These are phyloP conservation scores for Chromis chromis DNA, from an alignment of 2,797 vertebrate genomes.

Conservation along the genomic window DNA sequence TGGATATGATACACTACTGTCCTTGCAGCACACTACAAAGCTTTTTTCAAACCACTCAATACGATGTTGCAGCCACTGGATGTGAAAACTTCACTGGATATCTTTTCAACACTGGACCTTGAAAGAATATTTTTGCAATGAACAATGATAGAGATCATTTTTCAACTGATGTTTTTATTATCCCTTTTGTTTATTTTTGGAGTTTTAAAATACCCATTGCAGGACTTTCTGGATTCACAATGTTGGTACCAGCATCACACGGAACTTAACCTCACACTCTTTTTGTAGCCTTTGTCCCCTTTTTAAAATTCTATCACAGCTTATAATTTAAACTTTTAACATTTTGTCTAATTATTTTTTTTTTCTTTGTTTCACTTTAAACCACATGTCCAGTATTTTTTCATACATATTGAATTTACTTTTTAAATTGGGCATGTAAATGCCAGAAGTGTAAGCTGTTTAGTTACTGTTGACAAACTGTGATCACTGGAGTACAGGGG, in stretches of 20 bases:
- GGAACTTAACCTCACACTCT: background rate
- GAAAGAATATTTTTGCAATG: constrained; percentile 23
- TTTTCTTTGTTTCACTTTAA: background rate
- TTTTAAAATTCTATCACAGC: background rate
- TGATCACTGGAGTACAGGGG: background rate
- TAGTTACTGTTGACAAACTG: background rate
- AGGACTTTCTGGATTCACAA: constrained; percentile 12
- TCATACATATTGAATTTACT: background rate
- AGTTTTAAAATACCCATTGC: constrained; percentile 31
- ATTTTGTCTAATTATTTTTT: background rate
- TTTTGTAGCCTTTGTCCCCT: background rate
- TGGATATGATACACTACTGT: constrained; percentile 21
- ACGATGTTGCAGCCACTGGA: constrained; percentile 46
- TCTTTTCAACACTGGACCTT: constrained; percentile 60
- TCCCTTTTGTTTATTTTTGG: background rate
- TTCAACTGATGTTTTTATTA: constrained; percentile 31
- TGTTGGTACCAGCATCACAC: background rate
- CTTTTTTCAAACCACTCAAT: background rate
- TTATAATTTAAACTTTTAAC: constrained; percentile 29
- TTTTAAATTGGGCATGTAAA: background rate
- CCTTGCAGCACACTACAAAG: constrained; percentile 14
- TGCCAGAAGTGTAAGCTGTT: background rate
- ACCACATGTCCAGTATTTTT: background rate
- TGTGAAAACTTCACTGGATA: constrained; percentile 58
- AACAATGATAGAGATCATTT: constrained; percentile 33